Evolutionary conservation across 2,797 vertebrate species (phyloP), one percentile per base, ranked within the genome.

Genomic region (Geotria australis): DNA sequence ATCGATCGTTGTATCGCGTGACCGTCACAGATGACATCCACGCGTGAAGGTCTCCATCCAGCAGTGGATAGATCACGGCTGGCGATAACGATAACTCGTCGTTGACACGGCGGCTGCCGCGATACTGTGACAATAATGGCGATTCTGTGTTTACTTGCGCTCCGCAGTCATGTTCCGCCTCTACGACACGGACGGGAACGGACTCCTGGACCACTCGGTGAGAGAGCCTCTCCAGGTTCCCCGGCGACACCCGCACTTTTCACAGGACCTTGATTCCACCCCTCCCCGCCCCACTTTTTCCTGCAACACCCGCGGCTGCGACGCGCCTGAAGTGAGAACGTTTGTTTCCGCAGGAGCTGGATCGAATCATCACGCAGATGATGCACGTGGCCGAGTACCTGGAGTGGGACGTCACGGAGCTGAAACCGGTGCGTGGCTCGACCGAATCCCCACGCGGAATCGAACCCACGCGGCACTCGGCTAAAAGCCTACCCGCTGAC

Each of bases 351-450:
- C 48, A 94, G 86, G 86, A 88, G 67, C 70, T 89, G 66, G 83
- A 94, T 64, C 76, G 75, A 5, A 94, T 94, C 65, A 83, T 91
- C 66, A 86, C 71, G 67, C 85, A 94, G 70, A 91, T 94, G 83
- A 79, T 94, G 48, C 85, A 91, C 1, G 76, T 94, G 14, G 86
- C 86, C 0, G 83, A 84, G 67, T 91, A 88, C 66, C 74, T 94
- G 69, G 79, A 94, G 65, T 91, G 86, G 86, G 85, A 94, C 55
- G 83, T 80, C 12, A 85, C 74, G 0, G 86, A 91, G 62, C 76
- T 94, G 55, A 71, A 70, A 53, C 83, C 86, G 10, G 86, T 94
- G 72, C 79, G 83, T 69, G 61, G 46, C 48, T 24, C 5, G 24
- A 38, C 24, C 38, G 38, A 38, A 38, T 38, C 24, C 24, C 24